Base-by-base conservation (phyloP, 2,797 vertebrate genomes). In the Falco concolor region DNA sequence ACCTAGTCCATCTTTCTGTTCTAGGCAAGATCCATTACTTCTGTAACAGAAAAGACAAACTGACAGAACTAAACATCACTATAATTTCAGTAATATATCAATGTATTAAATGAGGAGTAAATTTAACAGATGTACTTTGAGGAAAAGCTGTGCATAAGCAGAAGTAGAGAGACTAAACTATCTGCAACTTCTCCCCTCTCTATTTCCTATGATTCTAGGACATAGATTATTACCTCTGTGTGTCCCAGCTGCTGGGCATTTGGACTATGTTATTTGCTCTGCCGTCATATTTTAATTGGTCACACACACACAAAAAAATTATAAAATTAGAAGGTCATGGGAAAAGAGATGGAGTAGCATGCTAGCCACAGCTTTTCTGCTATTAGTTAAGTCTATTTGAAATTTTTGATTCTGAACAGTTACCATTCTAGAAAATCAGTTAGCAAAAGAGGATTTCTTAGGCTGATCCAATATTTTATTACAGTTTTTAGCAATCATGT, bases 301-400 rank as follows among this genome's bases (percentile, higher is more conserved):
- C 75, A 68, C 78, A 92, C 59, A 80, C 38, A 89, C 30, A 80
- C 20, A 56, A 77, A 18, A 85, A 54, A 67, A 45, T 25, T 47
- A 72, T 44, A 95, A 95, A 95, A 84, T 87, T 78, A 94, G 84
- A 87, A 86, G 89, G 95, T 94, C 87, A 78, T 94, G 93, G 87
- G 89, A 94, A 96, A 92, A 78, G 68, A 86, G 59, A 91, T 17
- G 32, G 52, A 92, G 64, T 54, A 95, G 70, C 32, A 95, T 67
- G 93, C 52, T 86, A 95, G 68, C 59, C 91, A 86, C 54, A 94
- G 84, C 22, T 95, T 86, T 90, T 88, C 83, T 84, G 82, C 86
- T 84, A 95, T 94, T 96, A 90, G 91, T 76, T 89, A 70, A 17
- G 54, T 76, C 67, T 84, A 84, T 78, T 80, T 87, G 40, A 70